Conservation (phyloP, 2,888 invertebrate genomes). For the Unio pictorum region DNA sequence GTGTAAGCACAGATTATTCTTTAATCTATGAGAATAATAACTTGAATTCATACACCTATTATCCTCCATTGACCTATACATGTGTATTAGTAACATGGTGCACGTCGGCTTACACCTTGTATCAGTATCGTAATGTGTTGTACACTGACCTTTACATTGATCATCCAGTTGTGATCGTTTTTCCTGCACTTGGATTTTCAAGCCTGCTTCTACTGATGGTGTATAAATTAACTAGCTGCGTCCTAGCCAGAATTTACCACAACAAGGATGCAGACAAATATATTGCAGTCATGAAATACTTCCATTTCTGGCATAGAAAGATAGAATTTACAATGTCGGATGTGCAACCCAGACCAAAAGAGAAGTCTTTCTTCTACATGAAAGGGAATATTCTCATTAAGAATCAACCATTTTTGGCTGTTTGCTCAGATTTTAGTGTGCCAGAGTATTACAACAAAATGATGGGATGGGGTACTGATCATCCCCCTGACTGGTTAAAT, state of each 20-base stretch:
- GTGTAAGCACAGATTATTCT: conserved; percentile 6
- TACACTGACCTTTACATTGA: conserved; percentile 1
- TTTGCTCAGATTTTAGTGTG: conserved; percentile 42
- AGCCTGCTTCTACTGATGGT: neutral
- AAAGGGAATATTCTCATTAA: conserved; percentile 16
- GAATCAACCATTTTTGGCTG: conserved; percentile 11
- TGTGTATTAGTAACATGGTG: conserved; percentile 7
- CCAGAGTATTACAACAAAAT: conserved; percentile 18
- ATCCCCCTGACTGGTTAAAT: conserved; percentile 3
- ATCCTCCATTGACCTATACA: conserved; percentile 11
- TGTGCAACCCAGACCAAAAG: conserved; percentile 1
- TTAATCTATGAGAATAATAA: conserved; percentile 20
- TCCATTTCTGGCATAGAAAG: conserved; percentile 2
- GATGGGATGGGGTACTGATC: conserved; percentile 11
- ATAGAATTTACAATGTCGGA: conserved; percentile 8
- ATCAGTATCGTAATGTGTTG: neutral
- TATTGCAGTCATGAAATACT: conserved; percentile 14
- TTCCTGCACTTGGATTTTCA: neutral
- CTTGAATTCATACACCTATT: conserved; percentile 10
- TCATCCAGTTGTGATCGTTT: neutral
- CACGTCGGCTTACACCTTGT: neutral
- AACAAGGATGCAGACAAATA: conserved; percentile 6
- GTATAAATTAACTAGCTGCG: conserved; percentile 7
- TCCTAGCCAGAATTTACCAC: conserved; percentile 12
- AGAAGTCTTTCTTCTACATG: neutral